Base-by-base conservation (phyloP, 2,888 invertebrate species). In the Drosophila cyrtoloma region DNA sequence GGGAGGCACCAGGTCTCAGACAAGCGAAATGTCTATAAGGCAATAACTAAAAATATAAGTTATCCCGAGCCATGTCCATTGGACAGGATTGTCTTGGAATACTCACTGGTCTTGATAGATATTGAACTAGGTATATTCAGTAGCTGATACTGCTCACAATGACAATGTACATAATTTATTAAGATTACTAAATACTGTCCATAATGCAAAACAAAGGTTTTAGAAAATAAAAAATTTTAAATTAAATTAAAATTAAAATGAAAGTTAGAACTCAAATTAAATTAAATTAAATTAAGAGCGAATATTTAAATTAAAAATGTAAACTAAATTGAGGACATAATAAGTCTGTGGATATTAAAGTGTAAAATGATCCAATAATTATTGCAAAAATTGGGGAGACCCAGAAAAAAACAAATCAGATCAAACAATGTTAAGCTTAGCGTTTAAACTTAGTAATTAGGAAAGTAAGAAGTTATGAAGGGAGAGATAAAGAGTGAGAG, bases 381-480 rank as follows among this genome's bases (percentile, higher is more conserved):
- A 7, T 14, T 16, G 4, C 7, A 2, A 7, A 14, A 22, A 47
- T 7, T 22, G 0, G 1, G 22, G 22, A 26, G 7, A 26, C 0
- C 2, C 1, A 12, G 6, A 22, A 44, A 14, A 22, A 44, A 44
- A 2, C 2, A 1, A 44, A 44, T 12, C 22, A 44, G 0, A 7
- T 22, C 2, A 7, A 14, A 14, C 1, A 14, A 14, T 14, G 3
- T 47, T 6, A 7, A 47, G 0, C 1, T 1, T 33, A 1, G 4
- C 5, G 5, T 14, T 14, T 35, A 0, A 14, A 4, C 14, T 4
- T 4, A 5, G 5, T 22, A n/a, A 12, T 22, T 22, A 1, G 1
- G 1, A 47, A 47, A 14, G 22, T 47, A 7, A 26, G 1, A 47
- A 22, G 3, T 14, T 14, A 16, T 22, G 1, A 7, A 14, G 6